Evolutionary conservation across 2,797 vertebrate genomes (phyloP).

Genomic region (Rhinogobio ventralis): DNA sequence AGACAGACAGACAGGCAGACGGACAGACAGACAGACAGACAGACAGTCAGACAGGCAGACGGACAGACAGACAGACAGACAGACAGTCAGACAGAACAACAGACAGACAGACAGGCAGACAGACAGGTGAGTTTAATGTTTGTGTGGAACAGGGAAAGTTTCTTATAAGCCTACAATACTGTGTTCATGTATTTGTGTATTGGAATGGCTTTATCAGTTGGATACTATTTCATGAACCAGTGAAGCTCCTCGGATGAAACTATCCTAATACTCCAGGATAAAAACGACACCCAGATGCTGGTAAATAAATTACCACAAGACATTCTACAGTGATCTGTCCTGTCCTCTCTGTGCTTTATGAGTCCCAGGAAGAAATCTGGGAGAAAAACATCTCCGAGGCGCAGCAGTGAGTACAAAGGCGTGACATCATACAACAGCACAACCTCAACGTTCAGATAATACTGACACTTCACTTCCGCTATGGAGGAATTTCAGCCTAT

Average conservation of each 20-base stretch:
- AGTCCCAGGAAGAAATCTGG: neutral
- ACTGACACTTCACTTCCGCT: neutral
- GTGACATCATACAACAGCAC: conserved; percentile 12
- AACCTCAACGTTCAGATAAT: neutral
- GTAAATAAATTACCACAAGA: neutral
- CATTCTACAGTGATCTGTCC: conserved; percentile 6
- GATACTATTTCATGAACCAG: neutral
- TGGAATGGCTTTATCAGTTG: neutral
- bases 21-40: conserved; percentile 8
- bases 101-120: neutral
- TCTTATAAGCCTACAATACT: neutral
- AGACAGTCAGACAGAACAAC: neutral
- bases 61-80: conserved; percentile 4
- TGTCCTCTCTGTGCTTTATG: conserved; percentile 12
- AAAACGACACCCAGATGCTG: conserved; percentile 46
- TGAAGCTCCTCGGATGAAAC: neutral
- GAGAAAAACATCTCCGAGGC: conserved; percentile 28
- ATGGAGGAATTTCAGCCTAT: conserved; percentile 2
- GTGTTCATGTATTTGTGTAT: neutral
- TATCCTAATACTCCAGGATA: neutral
- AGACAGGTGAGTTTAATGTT: conserved; percentile 16
- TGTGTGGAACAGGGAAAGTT: neutral
- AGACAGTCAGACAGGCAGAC: conserved; percentile 3
- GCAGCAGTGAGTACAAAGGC: neutral
- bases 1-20: conserved; percentile 5